A percentile compares a stretch with the other conserved stretches of the same genome.
Evolutionary conservation across 1,140 invertebrate species (phyloP).

Genomic region (Drosophila bifasciata): DNA sequence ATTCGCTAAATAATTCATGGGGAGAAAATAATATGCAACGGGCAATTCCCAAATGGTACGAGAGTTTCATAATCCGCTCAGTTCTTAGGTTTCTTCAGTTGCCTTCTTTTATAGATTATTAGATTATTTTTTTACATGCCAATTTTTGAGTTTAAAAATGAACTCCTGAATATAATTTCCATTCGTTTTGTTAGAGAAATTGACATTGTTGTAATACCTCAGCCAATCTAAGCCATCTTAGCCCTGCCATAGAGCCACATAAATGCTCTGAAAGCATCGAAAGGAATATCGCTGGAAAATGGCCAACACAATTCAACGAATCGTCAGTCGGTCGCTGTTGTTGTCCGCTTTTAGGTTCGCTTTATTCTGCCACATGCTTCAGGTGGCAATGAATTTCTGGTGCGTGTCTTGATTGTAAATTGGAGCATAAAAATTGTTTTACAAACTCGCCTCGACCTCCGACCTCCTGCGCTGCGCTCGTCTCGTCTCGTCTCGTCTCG

Average conservation of each 20-base stretch:
- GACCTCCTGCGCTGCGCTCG: too few species aligned
- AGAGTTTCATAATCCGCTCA: too few species aligned
- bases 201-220: too few species aligned
- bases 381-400: constrained; percentile 79
- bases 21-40: too few species aligned
- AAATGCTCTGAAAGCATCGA: constrained; percentile 1
- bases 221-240: background rate
- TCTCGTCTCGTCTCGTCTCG: too few species aligned
- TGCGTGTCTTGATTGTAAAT: constrained; percentile 80
- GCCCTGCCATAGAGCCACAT: background rate
- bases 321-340: constrained; percentile 13
- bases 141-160: too few species aligned
- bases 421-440: constrained; percentile 80
- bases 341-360: constrained; percentile 19
- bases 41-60: too few species aligned
- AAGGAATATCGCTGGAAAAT: constrained; percentile 8
- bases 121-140: too few species aligned
- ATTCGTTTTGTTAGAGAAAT: background rate
- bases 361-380: constrained; percentile 62
- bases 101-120: too few species aligned
- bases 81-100: too few species aligned
- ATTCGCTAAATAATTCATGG: too few species aligned
- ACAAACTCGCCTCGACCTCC: constrained; percentile 44
- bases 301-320: constrained; percentile 23
- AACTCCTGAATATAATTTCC: background rate